Percentiles rank a stretch among this genome's conserved stretches.
These are phyloP conservation scores for Chaetorhynchus papuensis DNA, from an alignment of 2,113 vertebrate genomes.

Conservation along the genomic window DNA sequence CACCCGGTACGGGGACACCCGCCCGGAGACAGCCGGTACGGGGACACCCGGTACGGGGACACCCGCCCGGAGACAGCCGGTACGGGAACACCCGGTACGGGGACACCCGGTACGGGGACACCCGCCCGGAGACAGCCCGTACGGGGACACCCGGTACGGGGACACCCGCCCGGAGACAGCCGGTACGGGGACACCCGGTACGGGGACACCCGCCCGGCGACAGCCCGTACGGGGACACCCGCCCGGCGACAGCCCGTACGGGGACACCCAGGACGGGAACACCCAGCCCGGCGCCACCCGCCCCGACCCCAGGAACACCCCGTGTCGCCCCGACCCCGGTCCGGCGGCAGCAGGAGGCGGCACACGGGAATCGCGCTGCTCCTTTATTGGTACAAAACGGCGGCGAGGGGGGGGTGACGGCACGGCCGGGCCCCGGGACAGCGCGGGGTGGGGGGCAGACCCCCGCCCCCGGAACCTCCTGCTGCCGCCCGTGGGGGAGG, in stretches of 20 bases:
- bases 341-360: not conserved
- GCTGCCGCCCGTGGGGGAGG: not conserved
- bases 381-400: slow-evolving; percentile 41
- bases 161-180: too few species aligned
- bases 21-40: not conserved
- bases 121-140: too few species aligned
- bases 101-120: not conserved
- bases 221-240: too few species aligned
- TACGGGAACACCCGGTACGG: too few species aligned
- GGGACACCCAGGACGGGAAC: too few species aligned
- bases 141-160: not conserved
- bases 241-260: not conserved
- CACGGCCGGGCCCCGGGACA: not conserved
- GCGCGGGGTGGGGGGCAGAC: not conserved
- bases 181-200: not conserved
- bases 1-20: not conserved
- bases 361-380: not conserved
- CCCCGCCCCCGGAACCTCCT: not conserved
- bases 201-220: too few species aligned
- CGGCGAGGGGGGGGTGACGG: not conserved
- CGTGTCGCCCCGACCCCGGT: not conserved
- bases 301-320: not conserved
- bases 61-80: too few species aligned
- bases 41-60: not conserved
- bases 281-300: too few species aligned